Conservation (phyloP, 2,888 invertebrate species). For the Stratiomys singularior region DNA sequence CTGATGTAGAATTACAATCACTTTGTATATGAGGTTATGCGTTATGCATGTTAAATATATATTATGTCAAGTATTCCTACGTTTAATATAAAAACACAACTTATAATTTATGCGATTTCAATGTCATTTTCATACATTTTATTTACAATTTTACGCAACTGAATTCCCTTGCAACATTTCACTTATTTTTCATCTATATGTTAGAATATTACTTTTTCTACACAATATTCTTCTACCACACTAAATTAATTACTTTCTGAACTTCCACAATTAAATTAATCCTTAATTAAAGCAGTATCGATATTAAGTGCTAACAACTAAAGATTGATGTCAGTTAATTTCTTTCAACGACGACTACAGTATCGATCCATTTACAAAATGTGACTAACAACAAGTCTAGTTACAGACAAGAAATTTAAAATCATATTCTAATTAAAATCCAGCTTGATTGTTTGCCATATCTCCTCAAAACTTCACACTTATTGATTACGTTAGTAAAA, state of each 20-base stretch:
- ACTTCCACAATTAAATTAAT: not conserved
- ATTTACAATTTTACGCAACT: constrained; percentile 3
- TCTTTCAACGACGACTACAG: not conserved
- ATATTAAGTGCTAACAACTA: constrained; percentile 3
- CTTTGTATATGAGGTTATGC: constrained; percentile 19
- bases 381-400: constrained; percentile 42
- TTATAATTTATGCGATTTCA: constrained; percentile 13
- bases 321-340: constrained; percentile 20
- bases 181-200: not conserved
- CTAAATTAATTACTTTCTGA: not conserved
- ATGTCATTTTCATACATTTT: not conserved
- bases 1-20: constrained; percentile 24
- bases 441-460: constrained; percentile 9
- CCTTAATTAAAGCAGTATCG: not conserved
- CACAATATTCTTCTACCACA: not conserved
- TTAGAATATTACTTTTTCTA: constrained; percentile 4
- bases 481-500: not conserved
- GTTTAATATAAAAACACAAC: constrained; percentile 21
- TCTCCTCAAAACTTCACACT: not conserved
- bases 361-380: constrained; percentile 47
- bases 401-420: constrained; percentile 20
- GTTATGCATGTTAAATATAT: constrained; percentile 10
- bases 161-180: not conserved
- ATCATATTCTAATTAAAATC: not conserved
- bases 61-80: constrained; percentile 21